These are phyloP conservation scores for Cremastinae sp. DNA, from an alignment of 2,888 invertebrate genomes.

Conservation along the genomic window DNA sequence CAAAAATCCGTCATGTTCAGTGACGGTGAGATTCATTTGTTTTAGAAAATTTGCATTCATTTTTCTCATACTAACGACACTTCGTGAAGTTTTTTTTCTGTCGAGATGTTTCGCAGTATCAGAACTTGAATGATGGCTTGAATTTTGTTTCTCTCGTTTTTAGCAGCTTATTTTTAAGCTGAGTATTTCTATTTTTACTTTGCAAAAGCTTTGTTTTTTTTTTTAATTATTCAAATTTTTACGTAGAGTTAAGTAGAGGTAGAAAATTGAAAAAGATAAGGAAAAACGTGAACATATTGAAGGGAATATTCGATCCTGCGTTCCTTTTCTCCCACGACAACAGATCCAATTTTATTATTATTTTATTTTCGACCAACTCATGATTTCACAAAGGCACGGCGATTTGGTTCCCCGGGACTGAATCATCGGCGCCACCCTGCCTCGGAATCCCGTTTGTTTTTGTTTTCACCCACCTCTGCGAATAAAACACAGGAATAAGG, in stretches of 20 bases:
- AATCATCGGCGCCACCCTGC: constrained; percentile 58
- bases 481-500: constrained; percentile 83
- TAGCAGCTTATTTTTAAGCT: not conserved
- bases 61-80: not conserved
- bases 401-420: constrained; percentile 24
- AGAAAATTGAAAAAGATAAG: not conserved
- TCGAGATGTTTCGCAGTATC: not conserved
- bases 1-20: constrained; percentile 92
- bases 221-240: no score
- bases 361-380: constrained; percentile 62
- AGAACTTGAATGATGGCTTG: not conserved
- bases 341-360: constrained; percentile 48
- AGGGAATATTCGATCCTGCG: constrained; percentile 39
- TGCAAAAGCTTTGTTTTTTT: constrained; percentile 1
- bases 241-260: not conserved
- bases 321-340: constrained; percentile 34
- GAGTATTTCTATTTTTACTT: not conserved
- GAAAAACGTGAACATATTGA: constrained; percentile 7
- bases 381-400: constrained; percentile 52
- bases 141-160: not conserved
- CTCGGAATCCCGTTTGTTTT: constrained; percentile 74
- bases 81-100: not conserved
- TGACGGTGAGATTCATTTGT: constrained; percentile 83
- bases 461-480: constrained; percentile 76
- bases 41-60: not conserved